These are phyloP conservation scores for Chloromyia formosa DNA, from an alignment of 2,888 invertebrate species.

Conservation along the genomic window DNA sequence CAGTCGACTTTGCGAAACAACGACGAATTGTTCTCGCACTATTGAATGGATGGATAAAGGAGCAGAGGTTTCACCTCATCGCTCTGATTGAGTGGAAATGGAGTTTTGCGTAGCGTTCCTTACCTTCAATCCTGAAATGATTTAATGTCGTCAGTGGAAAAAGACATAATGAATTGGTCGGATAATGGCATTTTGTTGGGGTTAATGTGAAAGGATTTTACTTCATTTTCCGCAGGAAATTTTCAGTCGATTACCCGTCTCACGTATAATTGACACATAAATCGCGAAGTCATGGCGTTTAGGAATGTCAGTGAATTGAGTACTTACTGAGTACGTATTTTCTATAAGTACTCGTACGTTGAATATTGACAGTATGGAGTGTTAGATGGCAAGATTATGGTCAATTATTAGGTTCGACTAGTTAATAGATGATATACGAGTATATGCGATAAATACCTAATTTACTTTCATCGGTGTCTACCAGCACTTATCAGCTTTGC, in stretches of 20 bases:
- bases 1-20: background rate
- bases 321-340: no score
- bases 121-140: constrained; percentile 28
- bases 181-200: constrained; percentile 36
- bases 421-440: no score
- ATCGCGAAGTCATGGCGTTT: background rate
- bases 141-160: constrained; percentile 32
- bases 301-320: no score
- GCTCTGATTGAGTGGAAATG: constrained; percentile 37
- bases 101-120: constrained; percentile 23
- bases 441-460: no score
- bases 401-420: no score
- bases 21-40: constrained; percentile 9
- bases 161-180: constrained; percentile 38
- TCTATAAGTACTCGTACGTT: no score
- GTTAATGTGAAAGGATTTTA: constrained; percentile 30
- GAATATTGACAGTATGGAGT: no score
- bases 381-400: no score
- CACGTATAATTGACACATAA: constrained; percentile 33
- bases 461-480: no score
- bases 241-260: constrained; percentile 32
- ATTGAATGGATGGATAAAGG: background rate
- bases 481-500: no score
- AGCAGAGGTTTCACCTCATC: constrained; percentile 16
- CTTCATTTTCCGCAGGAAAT: constrained; percentile 2